Evolutionary conservation across 2,113 vertebrate genomes (phyloP).

Genomic region (Poeciliopsis retropinna): DNA sequence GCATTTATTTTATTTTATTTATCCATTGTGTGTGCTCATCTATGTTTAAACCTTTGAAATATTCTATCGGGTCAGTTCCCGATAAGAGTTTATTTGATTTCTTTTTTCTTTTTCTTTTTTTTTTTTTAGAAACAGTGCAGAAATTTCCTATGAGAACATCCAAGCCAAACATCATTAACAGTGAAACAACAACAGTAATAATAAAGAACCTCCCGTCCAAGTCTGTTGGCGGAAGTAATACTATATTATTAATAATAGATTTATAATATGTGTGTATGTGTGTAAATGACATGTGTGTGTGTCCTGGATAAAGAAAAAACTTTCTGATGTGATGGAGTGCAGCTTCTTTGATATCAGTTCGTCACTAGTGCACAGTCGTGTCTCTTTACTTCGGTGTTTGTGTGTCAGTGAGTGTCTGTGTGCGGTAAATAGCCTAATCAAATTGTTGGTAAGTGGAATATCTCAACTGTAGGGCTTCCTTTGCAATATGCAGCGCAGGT

Average conservation of each 20-base stretch:
- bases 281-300: conserved; percentile 73
- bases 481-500: conserved; percentile 84
- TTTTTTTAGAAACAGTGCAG: conserved; percentile 64
- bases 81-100: conserved; percentile 65
- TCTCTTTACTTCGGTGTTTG: conserved; percentile 69
- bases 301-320: conserved; percentile 55
- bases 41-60: conserved; percentile 63
- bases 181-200: conserved; percentile 70
- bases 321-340: conserved; percentile 76
- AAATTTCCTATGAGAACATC: conserved; percentile 73
- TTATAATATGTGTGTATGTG: conserved; percentile 74
- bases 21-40: conserved; percentile 74
- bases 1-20: conserved; percentile 74
- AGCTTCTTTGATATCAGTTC: conserved; percentile 73
- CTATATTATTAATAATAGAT: conserved; percentile 67
- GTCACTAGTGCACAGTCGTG: conserved; percentile 69
- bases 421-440: conserved; percentile 76
- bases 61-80: conserved; percentile 64
- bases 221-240: conserved; percentile 53
- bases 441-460: conserved; percentile 75
- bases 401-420: conserved; percentile 71
- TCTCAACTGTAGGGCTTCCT: conserved; percentile 85
- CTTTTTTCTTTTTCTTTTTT: conserved; percentile 42
- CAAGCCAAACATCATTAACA: conserved; percentile 76
- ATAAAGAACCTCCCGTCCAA: conserved; percentile 57